These are phyloP conservation scores for Aleiodes testaceus DNA, from an alignment of 2,888 invertebrate species.

Conservation along the genomic window DNA sequence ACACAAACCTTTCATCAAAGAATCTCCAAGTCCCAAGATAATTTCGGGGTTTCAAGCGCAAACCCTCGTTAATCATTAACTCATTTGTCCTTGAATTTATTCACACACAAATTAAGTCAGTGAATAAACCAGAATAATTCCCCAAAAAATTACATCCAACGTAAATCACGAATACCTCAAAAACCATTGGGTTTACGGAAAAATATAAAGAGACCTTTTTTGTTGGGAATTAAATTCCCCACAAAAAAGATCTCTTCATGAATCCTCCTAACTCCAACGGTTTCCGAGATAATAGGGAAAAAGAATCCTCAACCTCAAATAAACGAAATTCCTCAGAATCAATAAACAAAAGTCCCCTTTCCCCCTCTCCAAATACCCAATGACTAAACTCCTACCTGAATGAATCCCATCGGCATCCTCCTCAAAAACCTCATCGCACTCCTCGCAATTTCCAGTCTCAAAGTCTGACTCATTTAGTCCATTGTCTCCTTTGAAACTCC, in stretches of 20 bases:
- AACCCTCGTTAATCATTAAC: too few species aligned
- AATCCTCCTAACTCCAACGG: background rate
- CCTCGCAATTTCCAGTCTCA: constrained; percentile 60
- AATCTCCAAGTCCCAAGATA: too few species aligned
- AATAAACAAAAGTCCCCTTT: background rate
- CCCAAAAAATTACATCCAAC: background rate
- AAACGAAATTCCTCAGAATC: too few species aligned
- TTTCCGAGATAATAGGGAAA: background rate
- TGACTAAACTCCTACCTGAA: constrained; percentile 75
- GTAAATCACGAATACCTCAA: background rate
- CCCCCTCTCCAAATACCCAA: background rate
- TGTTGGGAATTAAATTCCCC: background rate
- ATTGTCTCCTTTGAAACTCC: constrained; percentile 73
- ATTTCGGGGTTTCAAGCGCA: too few species aligned
- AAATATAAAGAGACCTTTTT: background rate
- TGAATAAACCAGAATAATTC: background rate
- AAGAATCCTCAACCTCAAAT: background rate
- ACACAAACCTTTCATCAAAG: too few species aligned
- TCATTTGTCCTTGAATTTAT: too few species aligned
- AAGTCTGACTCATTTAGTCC: constrained; percentile 20
- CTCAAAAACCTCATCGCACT: constrained; percentile 62
- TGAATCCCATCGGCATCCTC: constrained; percentile 74
- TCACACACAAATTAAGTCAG: background rate
- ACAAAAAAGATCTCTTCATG: background rate
- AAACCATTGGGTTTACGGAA: background rate